These are phyloP conservation scores for Porites cylindrica DNA, from an alignment of 92 coral and sea anemone genomes.

Conservation along the genomic window DNA sequence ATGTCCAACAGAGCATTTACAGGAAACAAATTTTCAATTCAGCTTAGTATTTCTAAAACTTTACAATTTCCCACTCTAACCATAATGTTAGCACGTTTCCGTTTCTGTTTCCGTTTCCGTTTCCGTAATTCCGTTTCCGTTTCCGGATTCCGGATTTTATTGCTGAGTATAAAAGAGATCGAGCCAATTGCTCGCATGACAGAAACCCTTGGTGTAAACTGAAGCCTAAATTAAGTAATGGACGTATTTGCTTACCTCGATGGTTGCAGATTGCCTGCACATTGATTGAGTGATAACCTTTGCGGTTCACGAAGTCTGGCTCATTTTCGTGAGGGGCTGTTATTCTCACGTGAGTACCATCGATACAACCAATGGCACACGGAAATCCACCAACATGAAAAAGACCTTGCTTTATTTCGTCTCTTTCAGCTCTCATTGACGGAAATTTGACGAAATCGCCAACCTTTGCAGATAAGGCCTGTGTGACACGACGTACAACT, in stretches of 20 bases:
- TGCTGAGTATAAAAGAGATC: neutral
- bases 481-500: conserved; percentile 54
- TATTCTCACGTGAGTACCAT: conserved; percentile 28
- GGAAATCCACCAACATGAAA: conserved; percentile 39
- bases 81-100: neutral
- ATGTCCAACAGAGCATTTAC: neutral
- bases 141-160: too few species aligned
- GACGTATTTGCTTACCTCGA: conserved; percentile 27
- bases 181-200: too few species aligned
- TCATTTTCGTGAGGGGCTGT: conserved; percentile 41
- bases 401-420: conserved; percentile 23
- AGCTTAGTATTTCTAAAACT: too few species aligned
- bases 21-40: neutral
- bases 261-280: conserved; percentile 48
- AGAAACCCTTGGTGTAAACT: too few species aligned
- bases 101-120: too few species aligned
- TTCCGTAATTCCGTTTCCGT: too few species aligned
- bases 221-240: neutral
- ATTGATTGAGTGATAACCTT: conserved; percentile 38
- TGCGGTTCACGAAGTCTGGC: conserved; percentile 45
- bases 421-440: too few species aligned
- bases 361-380: conserved; percentile 44
- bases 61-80: too few species aligned
- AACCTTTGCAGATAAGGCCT: conserved; percentile 37
- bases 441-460: too few species aligned